Evolutionary conservation across 53 echinoderm and acorn worm species (phyloP), one percentile per base, ranked within the genome.

Genomic region (Pentamera pediparva): DNA sequence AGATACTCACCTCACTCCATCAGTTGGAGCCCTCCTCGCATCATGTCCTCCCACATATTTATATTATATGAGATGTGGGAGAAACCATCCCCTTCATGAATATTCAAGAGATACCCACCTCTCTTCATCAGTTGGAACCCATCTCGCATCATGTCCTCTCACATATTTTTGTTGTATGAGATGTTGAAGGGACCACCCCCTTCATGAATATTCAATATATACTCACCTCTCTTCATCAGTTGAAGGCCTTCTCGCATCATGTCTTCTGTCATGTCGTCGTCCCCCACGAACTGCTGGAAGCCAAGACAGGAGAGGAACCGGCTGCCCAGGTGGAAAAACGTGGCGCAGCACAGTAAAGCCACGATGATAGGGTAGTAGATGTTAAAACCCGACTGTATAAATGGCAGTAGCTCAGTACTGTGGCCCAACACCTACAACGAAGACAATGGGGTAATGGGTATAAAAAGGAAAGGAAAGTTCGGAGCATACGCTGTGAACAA

Each of bases 281-380:
- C 96, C 4, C 96, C 96, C 10, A 96, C 87, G 85, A 96, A 96
- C 81, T 91, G 91, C 53, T 96, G 91, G 58, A 91, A 96, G 4
- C 91, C 91, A 10, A 96, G 88, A 73, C 78, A 87, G 15, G 95
- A 90, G 22, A 96, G 80, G 43, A 91, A 96, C 4, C 96, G 62
- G 61, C 96, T 91, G 37, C 96, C 96, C 3, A 96, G 85, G 37
- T 90, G 88, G 88, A 96, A 88, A 76, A 88, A 96, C 7, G 96
- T 96, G 2, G 96, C 96, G 19, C 91, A 59, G 74, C 96, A 96
- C 43, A 96, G 86, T 9, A 96, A 65, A 28, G 88, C 85, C 10
- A 91, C 88, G 20, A 84, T 85, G 86, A 96, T 96, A 0, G 96
- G 96, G 30, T 96, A 96, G 75, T 96, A 96, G 83, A 96, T 83